Conservation (phyloP, 2,888 invertebrate species). For the Drosophila picticornis region DNA sequence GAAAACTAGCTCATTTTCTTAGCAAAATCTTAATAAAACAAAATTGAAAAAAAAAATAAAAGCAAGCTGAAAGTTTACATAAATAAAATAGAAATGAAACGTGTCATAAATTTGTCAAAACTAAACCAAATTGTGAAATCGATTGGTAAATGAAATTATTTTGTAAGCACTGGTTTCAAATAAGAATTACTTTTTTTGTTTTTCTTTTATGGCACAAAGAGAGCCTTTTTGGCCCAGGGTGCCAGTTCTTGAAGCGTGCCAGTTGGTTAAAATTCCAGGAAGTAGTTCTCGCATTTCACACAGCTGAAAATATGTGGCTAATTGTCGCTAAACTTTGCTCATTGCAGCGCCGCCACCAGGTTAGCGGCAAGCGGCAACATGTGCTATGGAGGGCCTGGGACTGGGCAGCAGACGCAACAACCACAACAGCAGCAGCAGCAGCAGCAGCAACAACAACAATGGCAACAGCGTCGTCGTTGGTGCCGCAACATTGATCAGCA, state of each 20-base stretch:
- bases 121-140: not conserved
- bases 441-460: conserved; percentile 43
- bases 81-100: not conserved
- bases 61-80: not conserved
- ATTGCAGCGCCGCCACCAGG: conserved; percentile 43
- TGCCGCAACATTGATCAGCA: conserved; percentile 9
- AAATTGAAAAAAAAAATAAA: too few species aligned
- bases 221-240: not conserved
- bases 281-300: conserved; percentile 29
- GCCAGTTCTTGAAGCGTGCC: conserved; percentile 33
- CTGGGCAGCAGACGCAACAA: conserved; percentile 83
- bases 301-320: conserved; percentile 43
- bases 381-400: conserved; percentile 85
- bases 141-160: not conserved
- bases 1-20: not conserved
- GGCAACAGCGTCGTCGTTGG: conserved; percentile 33
- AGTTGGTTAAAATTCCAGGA: conserved; percentile 27
- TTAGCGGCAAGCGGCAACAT: conserved; percentile 73
- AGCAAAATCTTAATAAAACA: too few species aligned
- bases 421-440: conserved; percentile 61
- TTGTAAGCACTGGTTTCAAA: not conserved
- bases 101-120: not conserved
- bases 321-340: conserved; percentile 42
- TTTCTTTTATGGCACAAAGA: not conserved
- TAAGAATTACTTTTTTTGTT: not conserved